Conservation (phyloP, 2,888 invertebrate genomes). For the Crocallis elinguaria region DNA sequence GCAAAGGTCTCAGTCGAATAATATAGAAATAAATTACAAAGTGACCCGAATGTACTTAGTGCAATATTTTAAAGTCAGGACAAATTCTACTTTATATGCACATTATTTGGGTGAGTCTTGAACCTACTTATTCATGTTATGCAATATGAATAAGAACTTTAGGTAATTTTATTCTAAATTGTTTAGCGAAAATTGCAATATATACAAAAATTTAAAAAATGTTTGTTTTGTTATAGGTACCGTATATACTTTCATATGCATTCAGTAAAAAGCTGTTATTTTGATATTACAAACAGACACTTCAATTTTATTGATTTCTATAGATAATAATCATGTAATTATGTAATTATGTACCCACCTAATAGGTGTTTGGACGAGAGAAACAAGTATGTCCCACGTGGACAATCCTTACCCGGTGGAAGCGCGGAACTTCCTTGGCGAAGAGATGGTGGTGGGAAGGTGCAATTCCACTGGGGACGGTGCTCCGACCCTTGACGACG, state of each 20-base stretch:
- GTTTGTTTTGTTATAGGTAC: too few species aligned
- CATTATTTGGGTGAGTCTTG: slow-evolving; percentile 62
- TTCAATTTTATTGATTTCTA: too few species aligned
- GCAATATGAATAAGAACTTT: too few species aligned
- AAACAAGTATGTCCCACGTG: slow-evolving; percentile 63
- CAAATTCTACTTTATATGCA: slow-evolving; percentile 71
- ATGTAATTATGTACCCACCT: too few species aligned
- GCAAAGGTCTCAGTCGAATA: slow-evolving; percentile 34
- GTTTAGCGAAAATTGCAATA: too few species aligned
- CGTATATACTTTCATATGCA: too few species aligned
- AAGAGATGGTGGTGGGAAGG: slow-evolving; percentile 74
- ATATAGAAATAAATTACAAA: not conserved
- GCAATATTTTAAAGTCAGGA: slow-evolving; percentile 74
- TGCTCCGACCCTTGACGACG: slow-evolving; percentile 64
- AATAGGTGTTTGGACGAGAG: slow-evolving; percentile 64
- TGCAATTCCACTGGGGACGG: slow-evolving; percentile 74
- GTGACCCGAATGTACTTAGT: slow-evolving; percentile 51
- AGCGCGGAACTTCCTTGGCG: slow-evolving; percentile 69
- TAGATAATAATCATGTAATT: too few species aligned
- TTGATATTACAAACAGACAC: too few species aligned
- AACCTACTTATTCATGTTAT: too few species aligned
- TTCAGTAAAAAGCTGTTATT: too few species aligned
- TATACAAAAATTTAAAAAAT: too few species aligned
- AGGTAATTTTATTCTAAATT: too few species aligned
- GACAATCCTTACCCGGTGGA: slow-evolving; percentile 68